phyloP scores from a whole-genome alignment of 2,888 invertebrate genomes.

The Drosophila anceps region DNA sequence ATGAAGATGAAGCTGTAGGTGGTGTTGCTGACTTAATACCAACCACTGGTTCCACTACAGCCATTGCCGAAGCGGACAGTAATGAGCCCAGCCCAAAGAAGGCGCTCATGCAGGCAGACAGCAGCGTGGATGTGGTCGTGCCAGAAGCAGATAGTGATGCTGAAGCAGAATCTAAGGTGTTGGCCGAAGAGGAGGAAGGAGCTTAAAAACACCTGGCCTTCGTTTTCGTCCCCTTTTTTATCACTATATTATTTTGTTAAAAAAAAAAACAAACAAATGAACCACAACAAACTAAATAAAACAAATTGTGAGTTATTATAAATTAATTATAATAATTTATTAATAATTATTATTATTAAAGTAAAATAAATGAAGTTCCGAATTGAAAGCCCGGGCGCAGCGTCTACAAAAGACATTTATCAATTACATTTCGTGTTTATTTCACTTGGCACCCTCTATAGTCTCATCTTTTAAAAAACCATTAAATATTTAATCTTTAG shows the following conservation, averaged over 20 bases:
- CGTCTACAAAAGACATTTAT: constrained; percentile 65
- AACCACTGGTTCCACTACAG: constrained; percentile 24
- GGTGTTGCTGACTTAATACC: constrained; percentile 34
- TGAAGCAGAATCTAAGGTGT: constrained; percentile 59
- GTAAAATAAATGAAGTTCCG: constrained; percentile 77
- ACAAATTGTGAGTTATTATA: constrained; percentile 74
- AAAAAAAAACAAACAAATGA: constrained; percentile 40
- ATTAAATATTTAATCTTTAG: constrained; percentile 36
- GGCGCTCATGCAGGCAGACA: constrained; percentile 67
- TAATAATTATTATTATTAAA: constrained; percentile 80
- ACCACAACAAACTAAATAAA: constrained; percentile 50
- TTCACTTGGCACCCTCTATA: constrained; percentile 12
- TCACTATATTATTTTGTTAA: constrained; percentile 46
- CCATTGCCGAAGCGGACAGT: constrained; percentile 81
- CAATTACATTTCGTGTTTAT: constrained; percentile 47
- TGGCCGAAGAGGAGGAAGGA: constrained; percentile 38
- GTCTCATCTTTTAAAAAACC: constrained; percentile 53
- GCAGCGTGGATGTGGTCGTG: constrained; percentile 58
- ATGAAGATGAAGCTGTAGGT: constrained; percentile 68
- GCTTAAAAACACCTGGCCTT: constrained; percentile 60
- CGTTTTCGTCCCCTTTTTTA: constrained; percentile 36
- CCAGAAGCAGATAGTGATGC: constrained; percentile 17
- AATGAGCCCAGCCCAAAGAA: constrained; percentile 84
- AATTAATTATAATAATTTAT: constrained; percentile 81
- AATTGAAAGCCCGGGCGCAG: constrained; percentile 65